These are phyloP conservation scores for Unio pictorum DNA, from an alignment of 2,888 invertebrate species.

Conservation along the genomic window DNA sequence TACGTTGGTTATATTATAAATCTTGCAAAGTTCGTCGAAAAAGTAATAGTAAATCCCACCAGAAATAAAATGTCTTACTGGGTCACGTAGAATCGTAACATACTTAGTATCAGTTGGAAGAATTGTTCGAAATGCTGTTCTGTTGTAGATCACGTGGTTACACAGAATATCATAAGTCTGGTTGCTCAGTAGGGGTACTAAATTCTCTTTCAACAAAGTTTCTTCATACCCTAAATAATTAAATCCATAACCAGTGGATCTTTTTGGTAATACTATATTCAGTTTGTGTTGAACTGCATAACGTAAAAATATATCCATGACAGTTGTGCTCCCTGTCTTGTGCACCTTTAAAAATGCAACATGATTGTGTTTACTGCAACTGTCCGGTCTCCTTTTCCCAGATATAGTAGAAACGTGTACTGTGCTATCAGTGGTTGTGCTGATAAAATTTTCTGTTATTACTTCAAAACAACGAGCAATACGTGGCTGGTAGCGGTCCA, in stretches of 20 bases:
- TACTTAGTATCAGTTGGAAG: conserved; percentile 43
- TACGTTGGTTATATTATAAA: neutral
- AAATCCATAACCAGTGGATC: conserved; percentile 28
- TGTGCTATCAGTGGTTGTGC: no score
- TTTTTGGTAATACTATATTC: conserved; percentile 53
- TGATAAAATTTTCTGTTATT: no score
- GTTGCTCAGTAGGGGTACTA: conserved; percentile 47
- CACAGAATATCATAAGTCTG: conserved; percentile 54
- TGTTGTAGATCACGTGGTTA: conserved; percentile 59
- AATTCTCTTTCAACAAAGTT: conserved; percentile 25
- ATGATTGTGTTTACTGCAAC: conserved; percentile 20
- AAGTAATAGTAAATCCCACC: conserved; percentile 46
- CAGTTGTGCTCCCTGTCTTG: conserved; percentile 59
- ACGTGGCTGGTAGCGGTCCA: no score
- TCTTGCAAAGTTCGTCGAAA: conserved; percentile 9
- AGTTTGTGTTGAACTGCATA: conserved; percentile 45
- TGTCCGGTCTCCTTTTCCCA: no score
- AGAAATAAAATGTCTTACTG: conserved; percentile 45
- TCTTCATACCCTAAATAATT: conserved; percentile 45
- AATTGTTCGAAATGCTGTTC: conserved; percentile 35
- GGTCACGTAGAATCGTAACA: conserved; percentile 48
- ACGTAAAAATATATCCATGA: conserved; percentile 57
- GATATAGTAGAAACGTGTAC: no score
- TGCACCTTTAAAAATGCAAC: conserved; percentile 57
- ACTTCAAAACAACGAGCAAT: no score